phyloP scores from a whole-genome alignment of 1,140 invertebrate genomes.

The Drosophila santomea region DNA sequence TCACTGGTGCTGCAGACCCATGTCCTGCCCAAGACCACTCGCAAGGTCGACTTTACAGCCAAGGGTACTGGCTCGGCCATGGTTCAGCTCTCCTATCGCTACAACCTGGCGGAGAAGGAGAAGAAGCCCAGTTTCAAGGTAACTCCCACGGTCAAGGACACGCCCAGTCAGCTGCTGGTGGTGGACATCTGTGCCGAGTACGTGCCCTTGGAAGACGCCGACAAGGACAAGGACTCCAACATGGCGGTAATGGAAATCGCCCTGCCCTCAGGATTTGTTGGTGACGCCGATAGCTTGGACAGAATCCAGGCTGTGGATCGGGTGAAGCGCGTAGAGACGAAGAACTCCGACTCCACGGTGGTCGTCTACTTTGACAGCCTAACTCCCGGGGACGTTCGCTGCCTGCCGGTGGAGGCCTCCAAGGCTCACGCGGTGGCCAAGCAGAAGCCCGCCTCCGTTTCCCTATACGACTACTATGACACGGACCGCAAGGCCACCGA shows the following conservation, averaged over 20 bases:
- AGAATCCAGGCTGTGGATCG: conserved; percentile 61
- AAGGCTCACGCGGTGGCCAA: conserved; percentile 93
- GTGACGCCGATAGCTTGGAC: conserved; percentile 59
- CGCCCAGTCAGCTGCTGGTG: conserved; percentile 89
- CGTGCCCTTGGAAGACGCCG: conserved; percentile 40
- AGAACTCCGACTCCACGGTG: conserved; percentile 90
- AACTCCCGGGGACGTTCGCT: conserved; percentile 88
- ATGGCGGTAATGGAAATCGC: conserved; percentile 96
- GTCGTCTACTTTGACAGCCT: conserved; percentile 94
- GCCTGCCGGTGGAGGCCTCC: conserved; percentile 93
- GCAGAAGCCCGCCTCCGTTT: conserved; percentile 93
- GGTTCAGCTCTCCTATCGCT: conserved; percentile 91
- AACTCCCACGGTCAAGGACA: conserved; percentile 91
- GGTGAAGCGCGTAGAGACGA: conserved; percentile 89
- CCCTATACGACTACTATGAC: conserved; percentile 97
- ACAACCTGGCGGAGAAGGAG: conserved; percentile 93
- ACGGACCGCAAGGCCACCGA: conserved; percentile 89
- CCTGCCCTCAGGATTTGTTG: conserved; percentile 93
- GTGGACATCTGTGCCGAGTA: conserved; percentile 90
- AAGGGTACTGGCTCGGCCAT: conserved; percentile 91
- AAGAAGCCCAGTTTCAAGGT: conserved; percentile 92
- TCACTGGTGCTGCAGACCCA: conserved; percentile 85
- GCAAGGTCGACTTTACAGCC: conserved; percentile 87
- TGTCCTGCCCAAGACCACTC: conserved; percentile 67
- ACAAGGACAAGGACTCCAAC: conserved; percentile 87